Percentiles rank a stretch among this genome's conserved stretches.
Conservation (phyloP, 92 coral and sea anemone species). For the Montipora capitata region DNA sequence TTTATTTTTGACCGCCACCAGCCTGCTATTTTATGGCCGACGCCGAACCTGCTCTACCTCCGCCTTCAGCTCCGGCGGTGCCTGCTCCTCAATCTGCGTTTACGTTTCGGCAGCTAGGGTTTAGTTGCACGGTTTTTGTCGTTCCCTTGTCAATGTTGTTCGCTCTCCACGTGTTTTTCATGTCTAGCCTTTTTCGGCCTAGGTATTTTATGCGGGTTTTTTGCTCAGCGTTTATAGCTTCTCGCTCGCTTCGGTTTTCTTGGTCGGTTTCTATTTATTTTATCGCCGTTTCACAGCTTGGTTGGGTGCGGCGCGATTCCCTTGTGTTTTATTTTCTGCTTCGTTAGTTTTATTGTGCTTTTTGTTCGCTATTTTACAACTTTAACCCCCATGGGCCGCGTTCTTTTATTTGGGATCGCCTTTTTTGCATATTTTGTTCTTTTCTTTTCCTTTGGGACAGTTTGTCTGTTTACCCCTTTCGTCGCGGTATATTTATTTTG, state of each 20-base stretch:
- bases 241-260: neutral
- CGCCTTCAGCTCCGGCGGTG: too few species aligned
- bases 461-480: neutral
- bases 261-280: neutral
- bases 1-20: too few species aligned
- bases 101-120: too few species aligned
- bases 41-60: too few species aligned
- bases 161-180: too few species aligned
- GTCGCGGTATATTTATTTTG: too few species aligned
- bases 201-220: neutral
- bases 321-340: constrained; percentile 7
- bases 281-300: neutral
- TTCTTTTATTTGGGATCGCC: neutral
- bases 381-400: neutral
- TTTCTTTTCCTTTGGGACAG: neutral
- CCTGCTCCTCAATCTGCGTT: too few species aligned
- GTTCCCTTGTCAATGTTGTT: too few species aligned
- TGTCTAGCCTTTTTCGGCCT: too few species aligned
- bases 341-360: neutral
- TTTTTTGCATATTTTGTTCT: neutral
- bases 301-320: constrained; percentile 1
- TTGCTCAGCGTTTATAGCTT: neutral
- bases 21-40: too few species aligned
- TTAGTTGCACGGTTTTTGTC: too few species aligned
- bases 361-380: neutral